phyloP scores from a whole-genome alignment of 2,113 vertebrate species.

The Chloropsis hardwickii region DNA sequence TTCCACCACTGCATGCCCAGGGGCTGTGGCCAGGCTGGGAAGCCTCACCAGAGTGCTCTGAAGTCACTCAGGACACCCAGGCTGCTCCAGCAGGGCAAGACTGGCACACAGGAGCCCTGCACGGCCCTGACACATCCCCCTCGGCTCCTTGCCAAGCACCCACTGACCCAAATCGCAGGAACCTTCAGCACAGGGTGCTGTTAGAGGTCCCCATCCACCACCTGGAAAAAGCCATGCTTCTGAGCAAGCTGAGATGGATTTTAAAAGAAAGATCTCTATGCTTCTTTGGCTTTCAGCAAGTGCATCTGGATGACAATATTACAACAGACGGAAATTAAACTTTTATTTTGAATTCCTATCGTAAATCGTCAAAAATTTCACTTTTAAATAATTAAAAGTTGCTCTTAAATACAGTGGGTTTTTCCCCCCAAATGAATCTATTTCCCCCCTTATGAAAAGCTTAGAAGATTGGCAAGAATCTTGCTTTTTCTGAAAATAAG shows the following conservation, averaged over 20 bases:
- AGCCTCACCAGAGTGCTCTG: not conserved
- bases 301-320: not conserved
- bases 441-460: not conserved
- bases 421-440: not conserved
- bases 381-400: not conserved
- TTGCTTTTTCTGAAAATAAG: not conserved
- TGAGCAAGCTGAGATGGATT: not conserved
- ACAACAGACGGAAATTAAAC: not conserved
- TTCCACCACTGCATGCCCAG: accelerated
- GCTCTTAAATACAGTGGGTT: not conserved
- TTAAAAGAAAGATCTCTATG: not conserved
- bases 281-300: not conserved
- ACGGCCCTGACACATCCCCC: not conserved
- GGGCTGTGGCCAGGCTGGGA: not conserved
- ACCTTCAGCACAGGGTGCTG: not conserved
- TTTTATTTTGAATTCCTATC: not conserved
- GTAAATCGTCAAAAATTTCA: not conserved
- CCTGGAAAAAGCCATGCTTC: not conserved
- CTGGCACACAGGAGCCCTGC: accelerated
- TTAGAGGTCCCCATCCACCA: not conserved
- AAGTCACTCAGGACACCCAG: not conserved
- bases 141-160: not conserved
- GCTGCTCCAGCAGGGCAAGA: not conserved
- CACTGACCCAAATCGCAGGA: not conserved
- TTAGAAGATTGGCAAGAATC: not conserved